phyloP scores from a whole-genome alignment of 2,888 invertebrate genomes.

The Callyntrura guangdongensis region DNA sequence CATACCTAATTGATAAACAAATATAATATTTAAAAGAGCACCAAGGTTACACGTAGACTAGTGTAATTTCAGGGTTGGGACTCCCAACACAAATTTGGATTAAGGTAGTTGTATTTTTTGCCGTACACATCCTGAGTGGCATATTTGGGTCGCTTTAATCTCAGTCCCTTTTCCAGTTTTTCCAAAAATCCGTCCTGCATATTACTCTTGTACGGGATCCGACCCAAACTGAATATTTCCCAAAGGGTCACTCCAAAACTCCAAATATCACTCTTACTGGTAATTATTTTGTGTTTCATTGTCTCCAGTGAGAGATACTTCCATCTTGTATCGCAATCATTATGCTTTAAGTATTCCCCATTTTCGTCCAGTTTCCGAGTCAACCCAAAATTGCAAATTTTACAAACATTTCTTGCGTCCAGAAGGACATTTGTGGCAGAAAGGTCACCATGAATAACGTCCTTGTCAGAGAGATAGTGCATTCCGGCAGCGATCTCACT shows the following conservation, averaged over 20 bases:
- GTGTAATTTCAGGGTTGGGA: too few relatives aligned
- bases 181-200: conserved; percentile 18
- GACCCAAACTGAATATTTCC: conserved; percentile 49
- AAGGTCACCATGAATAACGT: conserved; percentile 39
- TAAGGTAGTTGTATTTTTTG: too few relatives aligned
- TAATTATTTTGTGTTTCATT: conserved; percentile 5
- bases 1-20: not conserved
- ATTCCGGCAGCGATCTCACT: conserved; percentile 32
- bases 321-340: too few relatives aligned
- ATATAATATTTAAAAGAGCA: too few relatives aligned
- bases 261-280: conserved; percentile 33
- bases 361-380: conserved; percentile 12
- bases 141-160: conserved; percentile 18
- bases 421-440: not conserved
- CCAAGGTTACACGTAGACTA: too few relatives aligned
- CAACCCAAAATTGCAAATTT: conserved; percentile 28
- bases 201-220: conserved; percentile 14
- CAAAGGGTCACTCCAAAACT: conserved; percentile 28
- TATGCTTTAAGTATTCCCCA: conserved; percentile 9
- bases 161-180: conserved; percentile 18
- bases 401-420: not conserved
- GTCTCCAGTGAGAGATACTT: conserved; percentile 21
- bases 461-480: conserved; percentile 27
- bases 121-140: conserved; percentile 46
- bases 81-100: too few relatives aligned